Conservation (phyloP, 1,140 invertebrate species). For the Cydia splendana region DNA sequence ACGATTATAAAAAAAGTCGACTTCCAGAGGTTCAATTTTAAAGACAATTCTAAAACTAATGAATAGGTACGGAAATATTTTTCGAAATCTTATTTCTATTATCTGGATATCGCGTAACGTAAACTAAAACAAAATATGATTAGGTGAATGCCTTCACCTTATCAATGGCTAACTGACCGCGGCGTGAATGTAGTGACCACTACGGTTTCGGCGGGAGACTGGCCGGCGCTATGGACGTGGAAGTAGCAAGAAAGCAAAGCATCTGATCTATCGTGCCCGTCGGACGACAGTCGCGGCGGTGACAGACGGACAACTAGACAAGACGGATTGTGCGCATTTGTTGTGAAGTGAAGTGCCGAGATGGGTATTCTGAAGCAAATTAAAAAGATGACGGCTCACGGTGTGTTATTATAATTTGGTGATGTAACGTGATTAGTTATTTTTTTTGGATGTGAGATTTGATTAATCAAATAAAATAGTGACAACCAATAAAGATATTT, state of each 20-base stretch:
- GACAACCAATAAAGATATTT: too few species aligned
- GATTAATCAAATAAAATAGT: background rate
- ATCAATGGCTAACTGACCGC: background rate
- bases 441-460: background rate
- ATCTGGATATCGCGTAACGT: background rate
- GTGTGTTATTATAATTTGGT: constrained; percentile 39
- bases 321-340: constrained; percentile 13
- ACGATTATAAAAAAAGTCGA: too few species aligned
- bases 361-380: constrained; percentile 66
- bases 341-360: constrained; percentile 30
- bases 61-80: too few species aligned
- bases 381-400: constrained; percentile 55
- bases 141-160: background rate
- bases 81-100: too few species aligned
- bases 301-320: constrained; percentile 29
- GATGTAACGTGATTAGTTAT: background rate
- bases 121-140: background rate
- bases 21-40: too few species aligned
- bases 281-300: constrained; percentile 27
- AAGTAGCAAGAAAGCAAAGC: constrained; percentile 21
- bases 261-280: constrained; percentile 32
- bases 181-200: background rate
- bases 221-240: constrained; percentile 3
- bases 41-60: too few species aligned
- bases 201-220: constrained; percentile 34